Evolutionary conservation across 1,140 invertebrate species (phyloP), one percentile per base, ranked within the genome.

Genomic region (Drosophila athabasca): DNA sequence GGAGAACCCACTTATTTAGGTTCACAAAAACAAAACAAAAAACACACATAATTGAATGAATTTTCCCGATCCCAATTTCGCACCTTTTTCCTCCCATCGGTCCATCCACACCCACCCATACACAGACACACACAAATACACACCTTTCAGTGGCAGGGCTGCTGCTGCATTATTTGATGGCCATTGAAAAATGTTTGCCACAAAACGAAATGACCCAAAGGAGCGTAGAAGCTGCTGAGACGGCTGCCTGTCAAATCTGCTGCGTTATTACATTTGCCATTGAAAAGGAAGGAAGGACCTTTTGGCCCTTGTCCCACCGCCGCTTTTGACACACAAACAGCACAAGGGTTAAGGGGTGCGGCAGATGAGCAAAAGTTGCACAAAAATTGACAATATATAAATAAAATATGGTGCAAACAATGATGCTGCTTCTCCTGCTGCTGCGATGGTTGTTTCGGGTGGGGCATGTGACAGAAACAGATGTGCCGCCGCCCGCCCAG

Each of bases 361-460:
- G 2, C 6, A 6, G 22, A 43, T 61, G 61, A 66, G 78, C 62
- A 74, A 77, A 85, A 81, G 73, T 84, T 83, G 72, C 72, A 76
- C 76, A 84, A 84, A 62, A 84, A 84, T 84, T 82, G 81, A 82
- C 82, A 82, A 87, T 82, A 85, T 76, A 85, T 87, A 87, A 85
- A 85, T 84, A 84, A 84, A 84, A 84, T 84, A 84, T 85, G 77
- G 68, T 64, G 65, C 73, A 84, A 72, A 71, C 70, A 79, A 66
- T 67, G 57, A 67, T 78, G 48, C 62, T 62, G 62, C 76, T 54
- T 48, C 64, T 55, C 15, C 24, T 6, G n/a, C 64, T 55, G 11
- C 24, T 6, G n/a, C 22, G 15, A 5, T n/a, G 31, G 59, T 4
- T 59, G 58, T 65, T 45, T 11, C 15, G n/a, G 9, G 22, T 24